These are phyloP conservation scores for Enteromius radiatus DNA, from an alignment of 2,797 vertebrate species.

Conservation along the genomic window DNA sequence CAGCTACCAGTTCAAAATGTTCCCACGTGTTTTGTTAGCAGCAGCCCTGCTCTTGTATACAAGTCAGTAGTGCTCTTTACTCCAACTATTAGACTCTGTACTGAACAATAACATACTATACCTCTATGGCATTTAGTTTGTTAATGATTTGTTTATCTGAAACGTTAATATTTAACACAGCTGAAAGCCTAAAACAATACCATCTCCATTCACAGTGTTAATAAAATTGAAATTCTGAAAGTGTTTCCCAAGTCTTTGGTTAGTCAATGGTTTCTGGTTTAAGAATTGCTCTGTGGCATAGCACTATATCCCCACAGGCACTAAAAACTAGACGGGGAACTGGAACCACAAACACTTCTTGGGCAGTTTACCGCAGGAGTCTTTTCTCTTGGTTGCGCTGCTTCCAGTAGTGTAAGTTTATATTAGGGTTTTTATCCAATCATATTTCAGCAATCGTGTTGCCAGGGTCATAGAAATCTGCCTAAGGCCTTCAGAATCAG, in stretches of 20 bases:
- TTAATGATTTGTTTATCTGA: background rate
- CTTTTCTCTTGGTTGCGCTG: too few species aligned
- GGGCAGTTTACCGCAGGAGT: background rate
- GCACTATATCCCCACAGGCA: background rate
- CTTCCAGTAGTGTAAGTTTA: too few species aligned
- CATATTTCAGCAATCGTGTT: too few species aligned
- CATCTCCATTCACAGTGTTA: too few species aligned
- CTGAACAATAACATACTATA: background rate
- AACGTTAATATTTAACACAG: conserved; percentile 14
- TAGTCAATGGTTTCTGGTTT: too few species aligned
- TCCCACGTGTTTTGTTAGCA: too few species aligned
- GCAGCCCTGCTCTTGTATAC: background rate
- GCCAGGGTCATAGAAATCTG: too few species aligned
- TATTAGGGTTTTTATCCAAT: too few species aligned
- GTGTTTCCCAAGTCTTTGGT: too few species aligned
- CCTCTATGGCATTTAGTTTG: background rate
- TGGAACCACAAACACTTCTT: background rate
- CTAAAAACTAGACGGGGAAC: background rate
- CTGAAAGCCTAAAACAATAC: background rate
- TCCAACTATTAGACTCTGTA: background rate
- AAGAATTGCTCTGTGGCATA: background rate
- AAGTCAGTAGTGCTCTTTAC: background rate
- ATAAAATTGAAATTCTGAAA: too few species aligned
- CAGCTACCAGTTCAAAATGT: background rate
- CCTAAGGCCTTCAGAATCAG: too few species aligned